Conservation (phyloP, 2,113 vertebrate genomes). For the Elaphurus davidianus region DNA sequence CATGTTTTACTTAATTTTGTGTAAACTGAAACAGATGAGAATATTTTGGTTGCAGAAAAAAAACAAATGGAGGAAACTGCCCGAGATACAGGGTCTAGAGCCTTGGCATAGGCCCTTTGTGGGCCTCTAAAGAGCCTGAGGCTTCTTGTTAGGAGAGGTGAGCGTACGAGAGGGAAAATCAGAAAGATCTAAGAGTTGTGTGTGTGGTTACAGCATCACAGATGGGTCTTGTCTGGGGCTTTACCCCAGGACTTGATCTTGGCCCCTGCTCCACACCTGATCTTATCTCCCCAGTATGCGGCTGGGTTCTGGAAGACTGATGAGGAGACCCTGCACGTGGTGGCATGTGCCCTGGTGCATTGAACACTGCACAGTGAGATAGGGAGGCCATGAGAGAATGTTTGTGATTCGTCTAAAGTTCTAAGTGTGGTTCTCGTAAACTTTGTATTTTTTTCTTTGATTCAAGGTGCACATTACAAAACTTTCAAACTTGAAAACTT, state of each 20-base stretch:
- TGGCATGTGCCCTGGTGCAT: not conserved
- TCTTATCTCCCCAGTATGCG: accelerated
- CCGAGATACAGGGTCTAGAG: not conserved
- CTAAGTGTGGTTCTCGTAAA: not conserved
- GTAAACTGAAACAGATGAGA: not conserved
- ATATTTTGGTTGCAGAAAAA: not conserved
- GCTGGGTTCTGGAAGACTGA: not conserved
- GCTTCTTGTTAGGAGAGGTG: not conserved
- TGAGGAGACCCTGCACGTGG: not conserved
- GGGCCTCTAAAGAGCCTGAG: not conserved
- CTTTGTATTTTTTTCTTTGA: not conserved
- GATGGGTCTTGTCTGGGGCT: not conserved
- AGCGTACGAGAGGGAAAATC: not conserved
- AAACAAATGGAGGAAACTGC: not conserved
- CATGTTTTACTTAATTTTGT: not conserved
- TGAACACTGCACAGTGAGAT: accelerated
- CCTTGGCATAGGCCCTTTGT: not conserved
- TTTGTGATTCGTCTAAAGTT: not conserved
- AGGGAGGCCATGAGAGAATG: accelerated
- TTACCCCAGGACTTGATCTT: not conserved
- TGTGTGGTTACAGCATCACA: not conserved
- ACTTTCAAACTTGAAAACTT: slow-evolving; percentile 82
- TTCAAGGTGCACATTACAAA: slow-evolving; percentile 86
- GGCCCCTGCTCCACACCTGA: not conserved
- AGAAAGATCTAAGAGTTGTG: not conserved